Percentiles rank a stretch among this genome's conserved stretches.
Evolutionary conservation across 2,113 vertebrate genomes (phyloP).

Genomic region (Corapipo altera): DNA sequence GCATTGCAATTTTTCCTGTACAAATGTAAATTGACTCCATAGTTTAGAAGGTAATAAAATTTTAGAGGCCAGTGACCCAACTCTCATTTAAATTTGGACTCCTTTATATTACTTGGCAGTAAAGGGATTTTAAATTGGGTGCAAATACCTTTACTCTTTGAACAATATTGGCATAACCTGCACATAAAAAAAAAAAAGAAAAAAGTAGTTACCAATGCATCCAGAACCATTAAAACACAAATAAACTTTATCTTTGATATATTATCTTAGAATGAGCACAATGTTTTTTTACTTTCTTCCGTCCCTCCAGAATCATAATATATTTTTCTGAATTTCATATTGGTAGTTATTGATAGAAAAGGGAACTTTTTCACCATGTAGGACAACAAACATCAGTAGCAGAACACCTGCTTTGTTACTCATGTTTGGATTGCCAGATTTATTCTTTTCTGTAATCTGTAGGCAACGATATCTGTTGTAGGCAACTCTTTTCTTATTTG

Average conservation of each 20-base stretch:
- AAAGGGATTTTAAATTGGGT: background rate
- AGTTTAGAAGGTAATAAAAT: background rate
- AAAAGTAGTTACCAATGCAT: background rate
- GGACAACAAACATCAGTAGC: background rate
- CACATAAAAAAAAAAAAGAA: background rate
- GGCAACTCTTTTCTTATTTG: background rate
- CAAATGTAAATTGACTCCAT: background rate
- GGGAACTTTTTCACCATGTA: background rate
- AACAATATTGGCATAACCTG: background rate
- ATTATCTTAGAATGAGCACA: background rate
- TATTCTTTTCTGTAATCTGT: background rate
- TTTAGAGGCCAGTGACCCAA: background rate
- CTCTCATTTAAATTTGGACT: background rate
- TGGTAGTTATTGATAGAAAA: background rate
- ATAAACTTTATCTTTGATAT: background rate
- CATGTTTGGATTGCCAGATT: background rate
- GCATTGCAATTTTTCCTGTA: background rate
- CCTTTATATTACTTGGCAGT: background rate
- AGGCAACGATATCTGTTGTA: background rate
- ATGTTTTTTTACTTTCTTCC: background rate
- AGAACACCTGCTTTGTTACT: background rate
- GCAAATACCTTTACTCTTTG: background rate
- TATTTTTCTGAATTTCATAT: background rate
- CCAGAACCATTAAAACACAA: background rate
- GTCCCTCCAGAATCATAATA: background rate